Percentiles rank a stretch among this genome's conserved stretches.
Conservation (phyloP, 2,888 invertebrate species). For the Athalia circularis region DNA sequence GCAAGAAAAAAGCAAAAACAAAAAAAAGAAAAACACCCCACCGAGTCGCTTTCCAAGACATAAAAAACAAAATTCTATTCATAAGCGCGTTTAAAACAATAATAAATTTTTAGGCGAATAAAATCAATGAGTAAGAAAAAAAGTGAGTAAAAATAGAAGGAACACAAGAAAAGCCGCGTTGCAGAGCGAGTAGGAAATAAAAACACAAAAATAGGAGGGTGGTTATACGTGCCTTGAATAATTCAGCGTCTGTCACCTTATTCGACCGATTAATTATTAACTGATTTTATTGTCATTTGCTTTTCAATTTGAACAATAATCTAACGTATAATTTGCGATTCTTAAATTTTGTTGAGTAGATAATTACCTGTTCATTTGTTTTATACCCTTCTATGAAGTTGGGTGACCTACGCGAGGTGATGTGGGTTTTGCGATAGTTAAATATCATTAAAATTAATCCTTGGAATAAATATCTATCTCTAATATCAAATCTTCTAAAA, state of each 20-base stretch:
- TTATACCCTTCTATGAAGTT: no score
- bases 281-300: background rate
- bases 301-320: no score
- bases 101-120: background rate
- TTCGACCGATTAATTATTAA: background rate
- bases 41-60: no score
- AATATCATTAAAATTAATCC: no score
- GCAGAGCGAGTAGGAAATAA: slow-evolving; percentile 5
- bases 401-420: background rate
- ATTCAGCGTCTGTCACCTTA: slow-evolving; percentile 5
- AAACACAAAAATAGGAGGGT: slow-evolving; percentile 25
- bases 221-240: no score
- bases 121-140: background rate
- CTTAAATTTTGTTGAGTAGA: background rate
- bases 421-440: no score
- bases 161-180: background rate
- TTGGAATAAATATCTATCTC: no score
- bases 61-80: no score
- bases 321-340: background rate
- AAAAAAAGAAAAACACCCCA: background rate
- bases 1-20: background rate
- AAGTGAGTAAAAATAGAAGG: background rate
- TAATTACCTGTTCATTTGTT: background rate
- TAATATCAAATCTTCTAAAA: no score
- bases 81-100: no score